A percentile compares a stretch with the other conserved stretches of the same genome.
Evolutionary conservation across 1,140 invertebrate species (phyloP).

Genomic region (Antheraea pernyi): DNA sequence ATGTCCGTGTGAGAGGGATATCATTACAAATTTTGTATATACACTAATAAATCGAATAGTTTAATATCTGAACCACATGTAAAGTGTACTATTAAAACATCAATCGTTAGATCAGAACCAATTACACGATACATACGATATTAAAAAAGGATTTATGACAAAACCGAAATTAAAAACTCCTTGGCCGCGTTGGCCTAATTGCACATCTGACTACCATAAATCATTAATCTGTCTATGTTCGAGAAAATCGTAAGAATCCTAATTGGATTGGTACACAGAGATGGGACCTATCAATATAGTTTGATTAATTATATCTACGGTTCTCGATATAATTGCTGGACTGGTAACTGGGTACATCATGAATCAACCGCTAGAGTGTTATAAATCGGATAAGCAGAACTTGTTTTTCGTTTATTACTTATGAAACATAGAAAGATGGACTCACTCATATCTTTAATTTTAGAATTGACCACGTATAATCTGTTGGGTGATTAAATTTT

Average conservation of each 20-base stretch:
- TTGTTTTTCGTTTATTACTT: constrained; percentile 38
- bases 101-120: constrained; percentile 45
- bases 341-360: constrained; percentile 48
- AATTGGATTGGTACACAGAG: constrained; percentile 70
- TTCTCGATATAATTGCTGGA: constrained; percentile 65
- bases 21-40: background rate
- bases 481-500: constrained; percentile 45
- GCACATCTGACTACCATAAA: constrained; percentile 55
- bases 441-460: constrained; percentile 2
- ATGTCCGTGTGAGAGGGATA: no score
- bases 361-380: constrained; percentile 65
- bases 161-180: constrained; percentile 62
- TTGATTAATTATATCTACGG: constrained; percentile 73
- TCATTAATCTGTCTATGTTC: constrained; percentile 47
- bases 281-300: constrained; percentile 69
- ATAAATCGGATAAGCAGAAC: constrained; percentile 73
- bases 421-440: background rate
- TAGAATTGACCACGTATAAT: constrained; percentile 20
- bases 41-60: constrained; percentile 6
- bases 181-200: constrained; percentile 54
- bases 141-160: constrained; percentile 61
- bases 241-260: constrained; percentile 70
- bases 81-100: constrained; percentile 42
- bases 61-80: constrained; percentile 35
- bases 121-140: constrained; percentile 43